phyloP scores from a whole-genome alignment of 1,140 invertebrate genomes.

The Antheraea pernyi region DNA sequence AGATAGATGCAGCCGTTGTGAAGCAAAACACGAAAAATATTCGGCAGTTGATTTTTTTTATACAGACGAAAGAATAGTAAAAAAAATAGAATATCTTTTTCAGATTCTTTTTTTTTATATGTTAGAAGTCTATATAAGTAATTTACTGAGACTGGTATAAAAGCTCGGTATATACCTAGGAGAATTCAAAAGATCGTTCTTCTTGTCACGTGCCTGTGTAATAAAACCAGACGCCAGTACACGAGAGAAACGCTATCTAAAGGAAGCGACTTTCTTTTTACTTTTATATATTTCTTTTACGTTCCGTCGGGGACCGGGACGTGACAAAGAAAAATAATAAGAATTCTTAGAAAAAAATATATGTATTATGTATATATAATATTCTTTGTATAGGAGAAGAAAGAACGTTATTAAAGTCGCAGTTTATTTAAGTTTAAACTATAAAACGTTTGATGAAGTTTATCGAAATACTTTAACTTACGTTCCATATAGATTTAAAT shows the following conservation, averaged over 20 bases:
- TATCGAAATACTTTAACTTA: no score
- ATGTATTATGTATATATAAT: conserved; percentile 1
- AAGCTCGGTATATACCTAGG: conserved; percentile 15
- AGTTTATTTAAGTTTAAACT: no score
- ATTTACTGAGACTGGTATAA: conserved; percentile 15
- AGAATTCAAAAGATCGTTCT: conserved; percentile 48
- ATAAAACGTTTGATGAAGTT: no score
- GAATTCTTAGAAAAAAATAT: conserved; percentile 44
- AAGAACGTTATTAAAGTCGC: no score
- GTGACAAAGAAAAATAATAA: conserved; percentile 52
- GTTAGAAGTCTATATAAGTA: background rate
- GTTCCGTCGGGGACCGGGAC: conserved; percentile 51
- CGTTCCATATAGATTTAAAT: no score
- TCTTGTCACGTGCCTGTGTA: conserved; percentile 61
- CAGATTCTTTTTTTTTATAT: background rate
- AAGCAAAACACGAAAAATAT: no score
- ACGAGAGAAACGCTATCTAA: conserved; percentile 43
- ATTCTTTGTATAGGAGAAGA: conserved; percentile 6
- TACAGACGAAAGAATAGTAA: no score
- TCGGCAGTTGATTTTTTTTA: no score
- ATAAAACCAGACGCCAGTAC: conserved; percentile 53
- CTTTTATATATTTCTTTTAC: conserved; percentile 64
- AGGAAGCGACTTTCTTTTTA: conserved; percentile 61
- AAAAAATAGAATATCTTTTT: no score
- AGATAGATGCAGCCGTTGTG: no score